phyloP scores from a whole-genome alignment of 2,888 invertebrate genomes.

The Machimus rusticus region DNA sequence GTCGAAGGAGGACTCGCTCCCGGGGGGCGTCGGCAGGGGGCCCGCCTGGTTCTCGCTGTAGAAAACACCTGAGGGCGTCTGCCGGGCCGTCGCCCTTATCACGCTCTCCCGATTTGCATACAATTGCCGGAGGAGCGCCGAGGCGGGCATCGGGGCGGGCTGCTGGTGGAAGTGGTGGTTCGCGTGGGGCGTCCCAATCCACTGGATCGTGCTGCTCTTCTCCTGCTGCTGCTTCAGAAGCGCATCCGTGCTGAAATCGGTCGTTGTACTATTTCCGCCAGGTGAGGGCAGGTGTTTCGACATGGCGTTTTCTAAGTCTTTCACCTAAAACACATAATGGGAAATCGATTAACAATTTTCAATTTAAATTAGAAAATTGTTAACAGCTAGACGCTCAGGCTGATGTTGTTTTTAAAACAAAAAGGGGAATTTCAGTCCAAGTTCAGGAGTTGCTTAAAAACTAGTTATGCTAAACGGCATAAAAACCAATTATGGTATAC shows the following conservation, averaged over 20 bases:
- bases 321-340: slow-evolving; percentile 69
- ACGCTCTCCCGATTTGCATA: slow-evolving; percentile 95
- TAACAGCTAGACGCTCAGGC: background rate
- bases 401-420: background rate
- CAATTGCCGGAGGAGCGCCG: slow-evolving; percentile 86
- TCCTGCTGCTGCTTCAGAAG: slow-evolving; percentile 74
- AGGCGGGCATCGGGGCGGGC: slow-evolving; percentile 77
- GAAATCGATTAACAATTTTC: background rate
- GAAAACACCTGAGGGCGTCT: slow-evolving; percentile 61
- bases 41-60: slow-evolving; percentile 70
- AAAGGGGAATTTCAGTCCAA: too few relatives aligned
- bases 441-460: too few relatives aligned
- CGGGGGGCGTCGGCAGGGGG: slow-evolving; percentile 89
- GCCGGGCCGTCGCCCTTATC: slow-evolving; percentile 81
- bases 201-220: slow-evolving; percentile 80
- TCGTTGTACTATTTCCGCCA: slow-evolving; percentile 68
- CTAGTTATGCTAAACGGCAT: too few relatives aligned
- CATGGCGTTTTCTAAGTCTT: slow-evolving; percentile 95
- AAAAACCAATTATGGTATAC: too few relatives aligned
- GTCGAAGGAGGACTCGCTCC: slow-evolving; percentile 78
- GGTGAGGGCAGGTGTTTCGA: slow-evolving; percentile 87
- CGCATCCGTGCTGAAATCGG: slow-evolving; percentile 88
- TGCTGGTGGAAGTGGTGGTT: slow-evolving; percentile 66
- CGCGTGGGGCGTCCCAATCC: slow-evolving; percentile 84
- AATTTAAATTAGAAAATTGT: background rate